Conservation (phyloP, 2,113 vertebrate species). For the Menura novaehollandiae region DNA sequence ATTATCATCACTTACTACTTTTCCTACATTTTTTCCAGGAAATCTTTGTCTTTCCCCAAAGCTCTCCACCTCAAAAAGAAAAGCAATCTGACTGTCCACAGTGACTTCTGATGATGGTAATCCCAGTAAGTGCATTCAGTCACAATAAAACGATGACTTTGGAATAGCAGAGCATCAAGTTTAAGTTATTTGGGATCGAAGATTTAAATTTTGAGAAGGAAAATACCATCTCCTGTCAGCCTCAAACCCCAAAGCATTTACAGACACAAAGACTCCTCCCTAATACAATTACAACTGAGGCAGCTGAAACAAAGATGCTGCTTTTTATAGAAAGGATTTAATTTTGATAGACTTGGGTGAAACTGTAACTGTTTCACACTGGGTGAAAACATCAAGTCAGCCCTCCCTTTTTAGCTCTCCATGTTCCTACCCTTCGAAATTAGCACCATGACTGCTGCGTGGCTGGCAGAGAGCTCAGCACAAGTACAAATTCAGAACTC, state of each 20-base stretch:
- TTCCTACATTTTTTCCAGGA: background rate
- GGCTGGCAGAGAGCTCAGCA: background rate
- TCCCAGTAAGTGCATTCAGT: background rate
- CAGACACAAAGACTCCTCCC: background rate
- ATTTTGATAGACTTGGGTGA: constrained; percentile 32
- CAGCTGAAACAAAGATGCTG: background rate
- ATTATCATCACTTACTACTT: background rate
- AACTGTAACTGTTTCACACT: constrained; percentile 23
- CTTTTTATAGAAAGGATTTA: background rate
- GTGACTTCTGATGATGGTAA: background rate
- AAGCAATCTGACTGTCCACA: background rate
- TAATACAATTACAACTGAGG: background rate
- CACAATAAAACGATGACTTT: background rate
- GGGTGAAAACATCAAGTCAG: constrained; percentile 15
- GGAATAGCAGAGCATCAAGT: background rate
- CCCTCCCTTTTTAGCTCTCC: constrained; percentile 1
- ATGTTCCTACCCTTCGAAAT: constrained; percentile 7
- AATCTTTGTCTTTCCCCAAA: background rate
- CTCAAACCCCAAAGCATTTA: background rate
- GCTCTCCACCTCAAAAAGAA: background rate
- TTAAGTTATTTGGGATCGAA: background rate
- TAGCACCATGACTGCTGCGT: background rate
- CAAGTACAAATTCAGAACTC: background rate
- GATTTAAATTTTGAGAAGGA: background rate
- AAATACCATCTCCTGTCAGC: background rate